Evolutionary conservation across 2,888 invertebrate species (phyloP).

Genomic region (Gymnocheta viridis): DNA sequence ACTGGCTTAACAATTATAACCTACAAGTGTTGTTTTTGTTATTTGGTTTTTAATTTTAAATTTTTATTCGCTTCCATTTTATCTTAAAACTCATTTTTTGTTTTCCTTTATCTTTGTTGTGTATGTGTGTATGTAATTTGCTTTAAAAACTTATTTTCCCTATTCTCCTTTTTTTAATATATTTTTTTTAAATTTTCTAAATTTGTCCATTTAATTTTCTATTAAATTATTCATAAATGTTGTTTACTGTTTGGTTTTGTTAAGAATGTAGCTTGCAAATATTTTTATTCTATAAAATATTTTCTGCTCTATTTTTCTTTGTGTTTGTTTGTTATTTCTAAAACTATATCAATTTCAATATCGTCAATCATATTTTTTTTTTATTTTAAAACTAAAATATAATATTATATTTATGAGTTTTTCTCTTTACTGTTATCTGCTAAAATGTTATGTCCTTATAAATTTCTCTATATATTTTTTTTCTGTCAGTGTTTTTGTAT

Average conservation of each 20-base stretch:
- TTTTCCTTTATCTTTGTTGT: not conserved
- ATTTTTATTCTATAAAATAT: constrained; percentile 47
- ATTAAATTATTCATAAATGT: constrained; percentile 24
- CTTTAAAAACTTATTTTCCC: constrained; percentile 55
- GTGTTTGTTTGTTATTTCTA: not conserved
- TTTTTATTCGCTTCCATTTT: not conserved
- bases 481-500: constrained; percentile 35
- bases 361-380: constrained; percentile 14
- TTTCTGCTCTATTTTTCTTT: constrained; percentile 59
- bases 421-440: constrained; percentile 18
- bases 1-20: constrained; percentile 2
- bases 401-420: constrained; percentile 43
- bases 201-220: not conserved
- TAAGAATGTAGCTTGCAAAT: constrained; percentile 48
- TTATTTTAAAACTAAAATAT: constrained; percentile 5
- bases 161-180: constrained; percentile 41
- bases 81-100: constrained; percentile 9
- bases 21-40: constrained; percentile 31
- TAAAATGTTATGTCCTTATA: not conserved
- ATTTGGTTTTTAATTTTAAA: constrained; percentile 12
- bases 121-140: constrained; percentile 27
- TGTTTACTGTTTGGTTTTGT: not conserved
- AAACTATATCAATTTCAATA: constrained; percentile 38
- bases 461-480: constrained; percentile 37
- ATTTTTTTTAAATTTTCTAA: constrained; percentile 15